Base-by-base conservation (phyloP, 53 echinoderm and acorn worm species). In the Astropecten irregularis region DNA sequence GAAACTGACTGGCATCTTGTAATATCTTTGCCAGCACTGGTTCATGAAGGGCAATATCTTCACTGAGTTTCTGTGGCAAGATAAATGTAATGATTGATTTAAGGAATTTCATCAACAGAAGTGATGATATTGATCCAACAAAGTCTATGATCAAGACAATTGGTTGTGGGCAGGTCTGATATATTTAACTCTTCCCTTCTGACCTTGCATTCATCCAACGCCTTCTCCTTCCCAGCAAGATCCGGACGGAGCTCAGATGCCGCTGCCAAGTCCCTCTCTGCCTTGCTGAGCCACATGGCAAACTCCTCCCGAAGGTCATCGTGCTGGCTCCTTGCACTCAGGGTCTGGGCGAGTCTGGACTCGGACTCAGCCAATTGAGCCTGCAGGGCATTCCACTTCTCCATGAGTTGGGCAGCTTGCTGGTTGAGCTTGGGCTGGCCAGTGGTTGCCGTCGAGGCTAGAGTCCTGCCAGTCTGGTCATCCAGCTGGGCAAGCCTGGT, bases 401-500 rank as follows among this genome's bases (percentile, higher is more conserved):
- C 74, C 32, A 69, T 68, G 29, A 59, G 77, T 35, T 68, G 40
- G 25, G 59, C 32, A 23, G 57, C 68, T 14, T 57, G 44, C 37
- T 89, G 77, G 31, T 65, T 22, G 40, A 89, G 55, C 20, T 76
- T 84, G 20, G 57, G 77, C 35, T 89, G 69, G n/a, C 89, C 89
- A 21, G 89, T 73, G 65, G 68, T 77, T 77, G 84, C 67, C 25
- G 89, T 89, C 58, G 89, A 89, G 84, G 48, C 89, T 60, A 89
- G 46, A 2, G 89, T 76, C 16, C 40, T 59, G 33, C 61, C 42
- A 61, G 89, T 76, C 28, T 69, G 47, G 36, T 84, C 77, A 13
- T 84, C 84, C 25, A 89, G 48, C 35, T 60, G 20, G 39, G 56
- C 57, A 33, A 89, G 35, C 19, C 38, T 36, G 56, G 57, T 33